Conservation (phyloP, 2,113 vertebrate genomes). For the Passer domesticus region DNA sequence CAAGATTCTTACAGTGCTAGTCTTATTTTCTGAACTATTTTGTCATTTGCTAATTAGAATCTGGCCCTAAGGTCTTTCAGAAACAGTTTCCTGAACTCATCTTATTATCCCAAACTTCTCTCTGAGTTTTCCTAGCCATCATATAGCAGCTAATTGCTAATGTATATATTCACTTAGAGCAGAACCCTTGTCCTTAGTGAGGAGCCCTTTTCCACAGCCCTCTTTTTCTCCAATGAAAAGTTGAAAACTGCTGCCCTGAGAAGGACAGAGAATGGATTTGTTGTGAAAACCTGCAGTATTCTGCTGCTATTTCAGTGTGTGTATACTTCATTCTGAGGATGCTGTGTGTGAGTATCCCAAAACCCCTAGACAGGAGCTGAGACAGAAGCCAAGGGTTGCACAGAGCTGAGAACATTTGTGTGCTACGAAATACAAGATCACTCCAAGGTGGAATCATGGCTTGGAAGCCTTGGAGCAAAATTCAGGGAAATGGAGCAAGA, state of each 20-base stretch:
- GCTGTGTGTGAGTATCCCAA: background rate
- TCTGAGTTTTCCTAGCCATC: background rate
- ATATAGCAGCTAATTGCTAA: background rate
- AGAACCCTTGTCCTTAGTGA: background rate
- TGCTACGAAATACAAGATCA: background rate
- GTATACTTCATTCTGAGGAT: background rate
- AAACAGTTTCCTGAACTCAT: conserved; percentile 1
- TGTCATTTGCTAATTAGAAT: conserved; percentile 37
- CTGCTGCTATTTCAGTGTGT: background rate
- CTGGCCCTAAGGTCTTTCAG: conserved; percentile 22
- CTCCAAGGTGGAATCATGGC: background rate
- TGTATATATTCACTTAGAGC: background rate
- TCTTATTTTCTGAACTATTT: conserved; percentile 45
- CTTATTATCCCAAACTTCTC: background rate
- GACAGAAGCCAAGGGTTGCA: background rate
- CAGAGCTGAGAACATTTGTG: background rate
- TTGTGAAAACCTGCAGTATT: background rate
- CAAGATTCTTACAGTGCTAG: background rate
- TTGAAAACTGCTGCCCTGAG: background rate
- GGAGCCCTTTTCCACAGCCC: background rate
- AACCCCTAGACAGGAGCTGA: fast-evolving
- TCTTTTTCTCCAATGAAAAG: background rate
- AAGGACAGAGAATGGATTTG: background rate
- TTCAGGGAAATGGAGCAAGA: background rate
- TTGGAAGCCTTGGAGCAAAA: background rate